A percentile compares a stretch with the other conserved stretches of the same genome.
These are phyloP conservation scores for Epizoanthus illoricatus DNA, from an alignment of 92 coral and sea anemone species.

Conservation along the genomic window DNA sequence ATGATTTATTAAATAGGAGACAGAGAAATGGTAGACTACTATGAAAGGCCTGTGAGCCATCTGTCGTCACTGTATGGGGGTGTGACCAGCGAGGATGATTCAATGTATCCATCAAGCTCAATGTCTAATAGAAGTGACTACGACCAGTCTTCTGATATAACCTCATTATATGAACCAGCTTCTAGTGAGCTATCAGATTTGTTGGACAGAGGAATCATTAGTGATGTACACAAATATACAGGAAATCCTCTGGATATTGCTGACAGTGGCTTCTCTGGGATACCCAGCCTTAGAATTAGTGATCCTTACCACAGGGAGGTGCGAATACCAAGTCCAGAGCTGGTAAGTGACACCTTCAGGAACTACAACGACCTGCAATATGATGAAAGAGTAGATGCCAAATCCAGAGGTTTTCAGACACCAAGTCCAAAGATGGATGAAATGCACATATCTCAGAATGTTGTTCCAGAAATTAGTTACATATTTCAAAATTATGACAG, in stretches of 20 bases:
- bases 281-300: background rate
- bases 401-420: background rate
- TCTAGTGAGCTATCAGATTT: conserved; percentile 16
- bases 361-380: background rate
- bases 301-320: conserved; percentile 3
- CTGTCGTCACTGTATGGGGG: background rate
- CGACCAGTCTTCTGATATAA: conserved; percentile 55
- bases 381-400: background rate
- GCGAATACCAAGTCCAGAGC: background rate
- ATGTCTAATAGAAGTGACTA: conserved; percentile 57
- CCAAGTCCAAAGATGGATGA: background rate
- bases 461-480: background rate
- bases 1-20: background rate
- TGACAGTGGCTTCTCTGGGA: background rate
- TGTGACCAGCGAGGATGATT: conserved; percentile 52
- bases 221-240: background rate
- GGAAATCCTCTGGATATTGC: background rate
- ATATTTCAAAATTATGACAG: background rate
- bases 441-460: too few species aligned
- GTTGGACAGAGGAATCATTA: background rate
- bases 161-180: conserved; percentile 41
- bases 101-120: conserved; percentile 65
- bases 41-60: conserved; percentile 6
- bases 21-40: conserved; percentile 15
- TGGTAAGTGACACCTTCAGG: background rate